These are phyloP conservation scores for Limnephilus marmoratus DNA, from an alignment of 2,888 invertebrate genomes.

Conservation along the genomic window DNA sequence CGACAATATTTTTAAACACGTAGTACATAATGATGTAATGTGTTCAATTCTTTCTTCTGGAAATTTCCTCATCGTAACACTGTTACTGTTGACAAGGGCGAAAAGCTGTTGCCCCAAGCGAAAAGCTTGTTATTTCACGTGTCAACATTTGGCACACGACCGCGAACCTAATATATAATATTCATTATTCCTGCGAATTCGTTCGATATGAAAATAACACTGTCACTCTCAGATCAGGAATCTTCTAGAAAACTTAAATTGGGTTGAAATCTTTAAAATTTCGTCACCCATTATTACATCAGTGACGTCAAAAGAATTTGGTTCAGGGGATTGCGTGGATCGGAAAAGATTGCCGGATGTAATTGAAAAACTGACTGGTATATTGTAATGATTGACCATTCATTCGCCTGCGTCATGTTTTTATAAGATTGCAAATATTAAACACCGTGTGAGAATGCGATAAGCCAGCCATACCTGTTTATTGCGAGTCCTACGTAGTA, in stretches of 20 bases:
- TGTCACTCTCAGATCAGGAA: neutral
- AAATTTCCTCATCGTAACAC: neutral
- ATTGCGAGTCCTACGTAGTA: neutral
- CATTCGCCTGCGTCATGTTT: neutral
- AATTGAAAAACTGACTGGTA: neutral
- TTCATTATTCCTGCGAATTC: neutral
- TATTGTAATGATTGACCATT: neutral
- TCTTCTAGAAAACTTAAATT: neutral
- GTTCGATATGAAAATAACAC: neutral
- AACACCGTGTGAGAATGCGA: neutral
- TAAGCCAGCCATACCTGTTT: slow-evolving; percentile 2
- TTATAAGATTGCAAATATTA: neutral
- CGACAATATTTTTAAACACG: no score
- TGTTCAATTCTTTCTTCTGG: neutral
- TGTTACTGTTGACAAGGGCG: neutral
- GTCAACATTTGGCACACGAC: neutral
- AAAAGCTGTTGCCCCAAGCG: neutral
- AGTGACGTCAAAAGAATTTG: neutral
- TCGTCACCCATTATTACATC: neutral
- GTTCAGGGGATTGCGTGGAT: neutral
- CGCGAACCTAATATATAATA: neutral
- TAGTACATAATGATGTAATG: neutral
- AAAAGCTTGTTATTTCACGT: neutral
- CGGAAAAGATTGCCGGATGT: neutral
- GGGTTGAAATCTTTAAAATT: neutral